A percentile compares a stretch with the other conserved stretches of the same genome.
Evolutionary conservation across 2,113 vertebrate genomes (phyloP).

Genomic region (Poecile atricapillus): DNA sequence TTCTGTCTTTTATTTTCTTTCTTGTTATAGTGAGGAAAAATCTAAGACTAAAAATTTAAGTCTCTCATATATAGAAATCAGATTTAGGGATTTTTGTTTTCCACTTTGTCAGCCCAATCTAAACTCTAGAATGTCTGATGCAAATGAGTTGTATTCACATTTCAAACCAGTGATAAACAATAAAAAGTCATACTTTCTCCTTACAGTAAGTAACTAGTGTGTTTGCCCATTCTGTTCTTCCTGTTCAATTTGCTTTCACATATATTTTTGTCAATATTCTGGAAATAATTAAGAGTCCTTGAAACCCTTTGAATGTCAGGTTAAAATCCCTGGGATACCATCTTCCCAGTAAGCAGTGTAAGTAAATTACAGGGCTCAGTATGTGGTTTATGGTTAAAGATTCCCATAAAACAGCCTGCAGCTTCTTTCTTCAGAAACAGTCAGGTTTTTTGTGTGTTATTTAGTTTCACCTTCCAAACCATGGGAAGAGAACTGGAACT

Average conservation of each 20-base stretch:
- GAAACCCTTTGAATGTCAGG: background rate
- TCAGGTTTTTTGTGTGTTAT: background rate
- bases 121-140: background rate
- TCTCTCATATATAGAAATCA: background rate
- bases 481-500: background rate
- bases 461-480: background rate
- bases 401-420: conserved; percentile 42
- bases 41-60: background rate
- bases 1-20: background rate
- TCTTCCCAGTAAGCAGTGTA: background rate
- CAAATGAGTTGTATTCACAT: background rate
- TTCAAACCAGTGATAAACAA: background rate
- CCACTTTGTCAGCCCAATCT: background rate
- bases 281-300: conserved; percentile 29
- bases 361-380: conserved; percentile 33
- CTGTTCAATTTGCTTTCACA: background rate
- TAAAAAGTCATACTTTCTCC: background rate
- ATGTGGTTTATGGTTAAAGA: conserved; percentile 37
- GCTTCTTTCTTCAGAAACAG: background rate
- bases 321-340: background rate
- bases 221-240: background rate
- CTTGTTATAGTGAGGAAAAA: background rate
- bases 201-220: background rate
- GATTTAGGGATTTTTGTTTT: background rate
- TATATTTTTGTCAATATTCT: conserved; percentile 19